Evolutionary conservation across 2,113 vertebrate genomes (phyloP).

Genomic region (Onychorhynchus coronatus): DNA sequence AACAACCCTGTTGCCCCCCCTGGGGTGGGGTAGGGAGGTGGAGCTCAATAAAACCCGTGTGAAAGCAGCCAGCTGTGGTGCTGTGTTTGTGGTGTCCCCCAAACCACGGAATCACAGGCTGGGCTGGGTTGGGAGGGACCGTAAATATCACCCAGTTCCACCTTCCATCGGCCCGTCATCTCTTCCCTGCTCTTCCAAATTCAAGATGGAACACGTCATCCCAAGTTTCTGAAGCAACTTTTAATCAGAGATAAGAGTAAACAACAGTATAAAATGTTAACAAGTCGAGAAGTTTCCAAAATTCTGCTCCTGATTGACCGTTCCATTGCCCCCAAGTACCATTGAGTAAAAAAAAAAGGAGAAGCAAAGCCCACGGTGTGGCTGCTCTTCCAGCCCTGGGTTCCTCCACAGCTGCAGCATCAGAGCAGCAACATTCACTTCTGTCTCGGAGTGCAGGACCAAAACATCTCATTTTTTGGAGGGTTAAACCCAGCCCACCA

Average conservation of each 20-base stretch:
- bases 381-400: not conserved
- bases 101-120: no score
- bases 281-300: conserved; percentile 56
- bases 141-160: not conserved
- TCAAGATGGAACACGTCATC: not conserved
- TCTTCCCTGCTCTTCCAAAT: not conserved
- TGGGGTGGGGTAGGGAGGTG: accelerated
- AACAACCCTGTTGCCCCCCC: not conserved
- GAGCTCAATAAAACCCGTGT: not conserved
- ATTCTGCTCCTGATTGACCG: conserved; percentile 28
- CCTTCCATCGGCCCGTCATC: not conserved
- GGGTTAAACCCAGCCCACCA: not conserved
- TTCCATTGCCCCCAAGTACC: conserved; percentile 70
- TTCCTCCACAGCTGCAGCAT: not conserved
- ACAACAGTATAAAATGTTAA: conserved; percentile 78
- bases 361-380: not conserved
- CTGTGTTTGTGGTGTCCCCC: not conserved
- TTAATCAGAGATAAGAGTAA: conserved; percentile 80
- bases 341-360: conserved; percentile 12
- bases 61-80: accelerated
- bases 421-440: not conserved
- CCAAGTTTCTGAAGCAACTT: conserved; percentile 61
- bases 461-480: not conserved
- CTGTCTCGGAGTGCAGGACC: not conserved
- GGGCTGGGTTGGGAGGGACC: not conserved